These are phyloP conservation scores for Melopsittacus undulatus DNA, from an alignment of 2,797 vertebrate species.

Conservation along the genomic window DNA sequence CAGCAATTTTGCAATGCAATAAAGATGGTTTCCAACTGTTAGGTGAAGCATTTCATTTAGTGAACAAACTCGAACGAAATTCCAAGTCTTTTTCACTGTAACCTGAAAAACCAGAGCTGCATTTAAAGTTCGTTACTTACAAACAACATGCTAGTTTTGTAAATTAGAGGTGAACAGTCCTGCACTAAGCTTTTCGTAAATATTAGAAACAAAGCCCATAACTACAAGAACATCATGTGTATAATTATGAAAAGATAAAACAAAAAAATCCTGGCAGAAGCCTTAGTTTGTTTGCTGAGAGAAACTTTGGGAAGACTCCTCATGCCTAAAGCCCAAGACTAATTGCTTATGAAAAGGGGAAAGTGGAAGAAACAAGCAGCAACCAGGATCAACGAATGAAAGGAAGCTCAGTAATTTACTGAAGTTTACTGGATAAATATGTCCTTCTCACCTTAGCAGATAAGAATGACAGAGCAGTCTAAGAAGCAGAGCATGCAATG, in stretches of 20 bases:
- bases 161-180: neutral
- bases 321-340: neutral
- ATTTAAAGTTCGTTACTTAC: neutral
- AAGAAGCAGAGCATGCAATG: neutral
- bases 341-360: neutral
- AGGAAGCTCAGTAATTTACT: neutral
- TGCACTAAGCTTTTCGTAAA: neutral
- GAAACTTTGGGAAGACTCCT: neutral
- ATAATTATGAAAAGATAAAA: neutral
- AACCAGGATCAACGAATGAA: neutral
- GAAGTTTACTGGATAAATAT: neutral
- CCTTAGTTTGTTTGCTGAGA: neutral
- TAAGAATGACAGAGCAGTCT: neutral
- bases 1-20: neutral
- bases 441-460: neutral
- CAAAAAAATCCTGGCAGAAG: neutral
- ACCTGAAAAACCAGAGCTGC: neutral
- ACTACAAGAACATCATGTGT: rapidly evolving
- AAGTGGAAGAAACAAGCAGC: neutral
- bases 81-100: neutral
- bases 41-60: neutral
- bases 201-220: neutral
- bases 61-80: neutral
- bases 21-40: neutral
- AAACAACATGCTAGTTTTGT: rapidly evolving